phyloP scores from a whole-genome alignment of 2,888 invertebrate genomes.

The Phyto melanocephala region DNA sequence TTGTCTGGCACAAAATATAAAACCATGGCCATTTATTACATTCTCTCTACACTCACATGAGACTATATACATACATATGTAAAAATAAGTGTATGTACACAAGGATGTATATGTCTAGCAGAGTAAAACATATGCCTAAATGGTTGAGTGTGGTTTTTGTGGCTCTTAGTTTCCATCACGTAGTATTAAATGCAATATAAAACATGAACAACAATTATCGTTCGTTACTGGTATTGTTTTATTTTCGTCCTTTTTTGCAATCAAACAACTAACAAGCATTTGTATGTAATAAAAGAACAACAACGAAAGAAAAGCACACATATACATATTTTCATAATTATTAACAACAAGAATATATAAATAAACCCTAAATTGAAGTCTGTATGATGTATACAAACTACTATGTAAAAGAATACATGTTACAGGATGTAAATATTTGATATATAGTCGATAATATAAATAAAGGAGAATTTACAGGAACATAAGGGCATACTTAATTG shows the following conservation, averaged over 20 bases:
- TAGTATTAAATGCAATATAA: constrained; percentile 5
- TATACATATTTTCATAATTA: not conserved
- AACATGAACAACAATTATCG: not conserved
- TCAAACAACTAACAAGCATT: not conserved
- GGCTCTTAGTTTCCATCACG: not conserved
- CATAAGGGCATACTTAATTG: no score
- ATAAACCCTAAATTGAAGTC: no score
- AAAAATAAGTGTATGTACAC: not conserved
- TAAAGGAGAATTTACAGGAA: no score
- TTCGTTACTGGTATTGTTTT: not conserved
- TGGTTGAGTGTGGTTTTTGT: constrained; percentile 29
- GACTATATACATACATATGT: not conserved
- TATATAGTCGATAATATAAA: no score
- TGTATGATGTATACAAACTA: no score
- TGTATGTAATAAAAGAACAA: not conserved
- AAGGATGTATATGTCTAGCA: no score
- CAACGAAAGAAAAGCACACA: not conserved
- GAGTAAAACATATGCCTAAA: no score
- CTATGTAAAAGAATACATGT: no score
- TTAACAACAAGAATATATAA: no score
- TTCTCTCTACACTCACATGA: not conserved
- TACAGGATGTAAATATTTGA: no score
- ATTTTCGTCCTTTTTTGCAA: not conserved
- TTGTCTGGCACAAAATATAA: not conserved
- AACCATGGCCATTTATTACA: not conserved